Evolutionary conservation across 2,797 vertebrate species (phyloP).

Genomic region (Pelodytes ibericus): DNA sequence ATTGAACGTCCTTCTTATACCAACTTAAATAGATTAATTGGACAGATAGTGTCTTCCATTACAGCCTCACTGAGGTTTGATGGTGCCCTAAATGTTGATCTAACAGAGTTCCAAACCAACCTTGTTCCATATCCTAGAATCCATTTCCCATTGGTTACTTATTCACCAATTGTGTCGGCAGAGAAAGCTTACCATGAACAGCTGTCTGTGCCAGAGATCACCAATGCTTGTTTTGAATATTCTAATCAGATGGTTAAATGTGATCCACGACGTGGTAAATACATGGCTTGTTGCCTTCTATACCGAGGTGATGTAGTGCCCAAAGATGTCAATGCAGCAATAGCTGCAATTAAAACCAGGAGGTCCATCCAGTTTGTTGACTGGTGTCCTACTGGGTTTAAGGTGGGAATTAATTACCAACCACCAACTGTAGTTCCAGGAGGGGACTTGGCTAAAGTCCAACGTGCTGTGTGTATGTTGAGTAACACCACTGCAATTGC

Average conservation of each 20-base stretch:
- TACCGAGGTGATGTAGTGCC: conserved; percentile 89
- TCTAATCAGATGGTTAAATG: conserved; percentile 94
- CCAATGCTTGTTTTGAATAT: conserved; percentile 88
- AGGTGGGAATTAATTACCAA: conserved; percentile 86
- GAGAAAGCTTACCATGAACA: conserved; percentile 93
- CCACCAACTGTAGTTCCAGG: conserved; percentile 78
- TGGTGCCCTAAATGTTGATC: conserved; percentile 89
- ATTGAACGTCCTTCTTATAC: conserved; percentile 91
- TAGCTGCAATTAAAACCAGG: conserved; percentile 87
- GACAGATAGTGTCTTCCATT: conserved; percentile 92
- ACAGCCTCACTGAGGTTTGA: conserved; percentile 90
- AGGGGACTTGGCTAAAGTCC: conserved; percentile 82
- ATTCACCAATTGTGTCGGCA: conserved; percentile 86
- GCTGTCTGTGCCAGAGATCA: conserved; percentile 86
- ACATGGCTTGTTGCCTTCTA: conserved; percentile 91
- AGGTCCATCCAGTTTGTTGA: conserved; percentile 90
- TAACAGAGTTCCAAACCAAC: conserved; percentile 95
- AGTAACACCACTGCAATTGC: conserved; percentile 79
- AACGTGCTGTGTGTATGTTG: conserved; percentile 86
- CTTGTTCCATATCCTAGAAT: conserved; percentile 91
- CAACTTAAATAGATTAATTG: conserved; percentile 89
- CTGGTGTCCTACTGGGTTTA: conserved; percentile 90
- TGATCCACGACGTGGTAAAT: conserved; percentile 89
- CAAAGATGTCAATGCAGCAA: conserved; percentile 89
- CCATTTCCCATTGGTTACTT: conserved; percentile 90